Base-by-base conservation (phyloP, 2,113 vertebrate species). In the Engraulis encrasicolus region DNA sequence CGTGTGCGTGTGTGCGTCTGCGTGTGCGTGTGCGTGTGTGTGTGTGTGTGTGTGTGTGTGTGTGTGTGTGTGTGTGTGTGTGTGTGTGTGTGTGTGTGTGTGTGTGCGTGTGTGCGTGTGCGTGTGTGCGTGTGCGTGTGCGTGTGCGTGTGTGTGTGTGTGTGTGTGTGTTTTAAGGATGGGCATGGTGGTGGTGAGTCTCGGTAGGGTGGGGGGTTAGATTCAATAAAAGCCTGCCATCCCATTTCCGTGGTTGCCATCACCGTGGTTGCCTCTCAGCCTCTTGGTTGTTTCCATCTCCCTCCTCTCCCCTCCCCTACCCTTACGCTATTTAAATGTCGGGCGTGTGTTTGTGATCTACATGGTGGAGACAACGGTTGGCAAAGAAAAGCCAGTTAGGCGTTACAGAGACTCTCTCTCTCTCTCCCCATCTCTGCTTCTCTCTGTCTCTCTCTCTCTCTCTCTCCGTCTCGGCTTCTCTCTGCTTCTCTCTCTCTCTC, bases 31-130 rank as follows among this genome's bases (percentile, higher is more conserved):
- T 12, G 48, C 48, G 78, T 49, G 31, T 71, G 19, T 87, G 6
- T 50, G 61, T 11, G 54, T 81, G 52, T 48, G 6, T 78, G 61
- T 71, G n/a, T 34, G 27, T 34, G 27, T 12, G 61, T 36, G 50
- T 18, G 14, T 14, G 3, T 37, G 17, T 58, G 54, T 14, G 18
- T 18, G 19, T n/a, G n/a, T 17, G 50, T 15, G 49, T 34, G 18
- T 27, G 27, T 45, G 40, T 45, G 27, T 36, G 17, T 54, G 17
- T 54, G 31, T 54, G 52, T 18, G 19, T 18, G 3, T 12, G 3
- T 20, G 37, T 27, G 81, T 12, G 48, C 48, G 78, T 49, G 31
- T 71, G 19, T 87, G 6, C 49, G 61, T 11, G 54, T 81, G 52
- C 37, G 6, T 78, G 61, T 71, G n/a, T 34, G 27, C 17, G 27